Evolutionary conservation across 2,113 vertebrate species (phyloP), one percentile per base, ranked within the genome.

Genomic region (Calonectris borealis): DNA sequence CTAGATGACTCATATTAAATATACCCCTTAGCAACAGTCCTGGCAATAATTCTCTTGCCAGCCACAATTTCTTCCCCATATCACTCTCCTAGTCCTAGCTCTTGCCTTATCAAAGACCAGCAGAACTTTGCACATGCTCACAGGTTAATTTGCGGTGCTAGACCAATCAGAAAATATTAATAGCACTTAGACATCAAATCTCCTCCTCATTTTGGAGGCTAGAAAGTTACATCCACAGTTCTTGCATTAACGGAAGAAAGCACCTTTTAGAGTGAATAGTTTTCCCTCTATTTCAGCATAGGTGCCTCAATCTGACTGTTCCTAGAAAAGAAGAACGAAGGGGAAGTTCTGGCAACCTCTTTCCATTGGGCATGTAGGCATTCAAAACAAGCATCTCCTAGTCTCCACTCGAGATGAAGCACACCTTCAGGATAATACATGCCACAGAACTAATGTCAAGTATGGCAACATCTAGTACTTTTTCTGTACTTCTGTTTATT

Each of bases 21-120:
- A 76, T 3, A 61, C 2, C 9, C 27, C 77, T 81, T 82, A 89
- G 82, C 24, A 91, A 84, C 70, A 72, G 49, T 8, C 5, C 44
- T 57, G 54, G 70, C 84, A 95, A 55, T 55, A 66, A 82, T 57
- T 91, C 66, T 72, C 78, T 46, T 68, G 19, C 62, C 44, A 80
- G 60, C 11, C 52, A 93, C 48, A 80, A 78, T 57, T 91, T 72
- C 62, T 51, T 85, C n/a, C 29, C 38, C 48, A 1, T 76, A 75
- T 84, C 52, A 49, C 64, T 66, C 42, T 82, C 40, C 46, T 52
- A 80, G 26, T 66, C 51, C 66, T 57, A 90, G 44, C 13, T 85
- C 40, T n/a, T 44, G 82, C 40, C 66, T 96, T 91, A 95, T 91
- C 69, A 85, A 95, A 32, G 29, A 4, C 19, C 68, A 83, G 51